Conservation (phyloP, 2,797 vertebrate species). For the Helicolenus hilgendorfi region DNA sequence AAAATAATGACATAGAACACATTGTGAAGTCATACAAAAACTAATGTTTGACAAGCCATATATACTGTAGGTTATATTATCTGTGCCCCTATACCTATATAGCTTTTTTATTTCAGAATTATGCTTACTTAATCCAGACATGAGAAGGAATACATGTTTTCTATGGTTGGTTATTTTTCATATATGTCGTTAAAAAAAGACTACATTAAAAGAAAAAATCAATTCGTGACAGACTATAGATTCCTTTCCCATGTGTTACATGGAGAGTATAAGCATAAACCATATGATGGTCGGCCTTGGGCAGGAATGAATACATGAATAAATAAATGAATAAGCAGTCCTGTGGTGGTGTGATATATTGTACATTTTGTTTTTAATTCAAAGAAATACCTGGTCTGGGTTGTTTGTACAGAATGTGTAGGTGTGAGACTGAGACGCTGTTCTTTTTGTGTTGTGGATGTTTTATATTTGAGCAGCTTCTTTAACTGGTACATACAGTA, state of each 20-base stretch:
- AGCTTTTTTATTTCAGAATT: constrained; percentile 2
- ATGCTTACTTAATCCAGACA: not conserved
- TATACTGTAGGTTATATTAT: not conserved
- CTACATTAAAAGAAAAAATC: constrained; percentile 33
- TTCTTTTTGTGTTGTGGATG: not conserved
- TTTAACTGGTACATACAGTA: not conserved
- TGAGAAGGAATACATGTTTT: not conserved
- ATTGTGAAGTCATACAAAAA: not conserved
- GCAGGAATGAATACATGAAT: constrained; percentile 71
- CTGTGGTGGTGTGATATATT: constrained; percentile 11
- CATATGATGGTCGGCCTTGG: constrained; percentile 39
- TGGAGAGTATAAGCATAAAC: constrained; percentile 39
- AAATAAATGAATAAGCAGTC: constrained; percentile 56
- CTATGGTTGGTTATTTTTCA: not conserved
- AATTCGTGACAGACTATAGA: constrained; percentile 9
- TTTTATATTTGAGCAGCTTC: constrained; percentile 15
- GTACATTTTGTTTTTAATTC: constrained; percentile 40
- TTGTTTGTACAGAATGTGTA: not conserved
- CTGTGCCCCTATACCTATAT: not conserved
- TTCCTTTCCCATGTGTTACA: constrained; percentile 32
- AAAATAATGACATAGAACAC: not conserved
- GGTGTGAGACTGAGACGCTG: not conserved
- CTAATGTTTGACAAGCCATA: not conserved
- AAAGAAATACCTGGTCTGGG: not conserved
- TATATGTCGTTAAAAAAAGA: constrained; percentile 5